Base-by-base conservation (phyloP, 2,888 invertebrate species). In the Phortica magna region DNA sequence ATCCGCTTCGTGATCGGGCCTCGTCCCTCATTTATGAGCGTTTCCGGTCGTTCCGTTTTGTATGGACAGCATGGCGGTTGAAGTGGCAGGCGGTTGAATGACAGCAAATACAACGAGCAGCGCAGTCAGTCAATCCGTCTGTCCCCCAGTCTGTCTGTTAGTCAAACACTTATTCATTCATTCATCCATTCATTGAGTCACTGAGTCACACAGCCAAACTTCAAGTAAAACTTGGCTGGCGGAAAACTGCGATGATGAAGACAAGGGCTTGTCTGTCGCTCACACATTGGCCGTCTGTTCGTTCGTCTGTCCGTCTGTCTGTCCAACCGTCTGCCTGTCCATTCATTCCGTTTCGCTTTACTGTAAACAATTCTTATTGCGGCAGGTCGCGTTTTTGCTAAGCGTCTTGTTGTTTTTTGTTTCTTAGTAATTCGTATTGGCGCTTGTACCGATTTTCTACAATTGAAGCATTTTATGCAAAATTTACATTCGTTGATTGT, bases 381-480 rank as follows among this genome's bases (percentile, higher is more conserved):
- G 83, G 84, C 88, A 84, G 84, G 79, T 84, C 89, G 81, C 74
- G 75, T 79, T 79, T 75, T 77, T 79, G 71, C 78, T 76, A 87
- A 79, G 85, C 77, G 82, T 79, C 79, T 78, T 42, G 43, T 55
- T 31, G 64, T 81, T 80, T 78, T 41, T 59, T 77, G 80, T 82
- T 80, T 71, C 12, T 53, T 10, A 53, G n/a, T 42, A 55, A 55
- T 71, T 71, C 43, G 42, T 80, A 82, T 84, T 86, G 82, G 89
- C 82, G 82, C 83, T 88, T 86, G 88, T 80, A 88, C 79, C 88
- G 88, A 86, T 86, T 86, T 89, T 86, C 83, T 79, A 80, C 85
- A 88, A 85, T 88, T 86, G 85, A 88, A 88, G 88, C 84, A 83
- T 80, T 85, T 88, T 88, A 86, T 86, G 89, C 83, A 71, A 88